Base-by-base conservation (phyloP, 2,888 invertebrate genomes). In the Pammene aurita region DNA sequence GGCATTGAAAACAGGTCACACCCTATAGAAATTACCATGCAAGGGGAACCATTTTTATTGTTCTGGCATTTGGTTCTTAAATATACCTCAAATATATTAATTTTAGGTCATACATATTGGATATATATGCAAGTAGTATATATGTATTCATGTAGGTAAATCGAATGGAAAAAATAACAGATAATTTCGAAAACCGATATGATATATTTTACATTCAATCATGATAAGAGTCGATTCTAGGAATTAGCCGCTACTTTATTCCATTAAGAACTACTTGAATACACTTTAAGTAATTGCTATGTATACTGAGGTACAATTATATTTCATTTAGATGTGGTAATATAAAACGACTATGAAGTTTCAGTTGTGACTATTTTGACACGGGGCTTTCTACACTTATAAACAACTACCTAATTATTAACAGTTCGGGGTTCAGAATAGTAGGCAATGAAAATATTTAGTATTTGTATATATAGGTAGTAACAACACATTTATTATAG, bases 301-400 rank as follows among this genome's bases (percentile, higher is more conserved):
- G n/a, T n/a, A n/a, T n/a, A n/a, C n/a, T n/a, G n/a, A n/a, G 6
- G 13, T 42, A 2, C 42, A 34, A 56, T 38, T 60, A 42, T 66
- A 44, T n/a, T n/a, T n/a, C n/a, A n/a, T n/a, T n/a, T n/a, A n/a
- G n/a, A n/a, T 13, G 18, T 16, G 18, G 9, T 44, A 34, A 11
- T 10, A 42, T n/a, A 2, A 41, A 18, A 61, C 14, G 10, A 7
- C 66, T 42, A 54, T 66, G 38, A 50, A 54, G 52, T 35, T 44
- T 16, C 18, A 16, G 35, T 38, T 9, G 7, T 46, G 44, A 13
- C 35, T 48, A 60, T 60, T 42, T 13, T 42, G 10, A 48, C 34
- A 35, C 7, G 14, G 34, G 11, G 34, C 42, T 18, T 46, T 44
- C 44, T 48, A 48, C 14, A 48, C n/a, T 5, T 46, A 60, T n/a